Evolutionary conservation across 2,797 vertebrate genomes (phyloP), one percentile per base, ranked within the genome.

Genomic region (Bradypodion pumilum): DNA sequence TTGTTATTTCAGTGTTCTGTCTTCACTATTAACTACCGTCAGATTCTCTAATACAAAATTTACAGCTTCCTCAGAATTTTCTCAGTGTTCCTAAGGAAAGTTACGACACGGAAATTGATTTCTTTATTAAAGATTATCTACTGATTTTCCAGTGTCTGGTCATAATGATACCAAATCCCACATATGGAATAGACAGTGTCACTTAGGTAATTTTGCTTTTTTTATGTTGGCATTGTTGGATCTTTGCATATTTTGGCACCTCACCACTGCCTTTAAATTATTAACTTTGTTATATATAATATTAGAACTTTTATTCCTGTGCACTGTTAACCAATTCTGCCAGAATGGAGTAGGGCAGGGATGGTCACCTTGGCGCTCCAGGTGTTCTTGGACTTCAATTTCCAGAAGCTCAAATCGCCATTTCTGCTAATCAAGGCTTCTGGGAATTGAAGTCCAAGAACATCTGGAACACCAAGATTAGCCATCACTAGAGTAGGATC

Each of bases 1-100:
- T 44, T 76, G 56, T 46, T 76, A 21, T 8, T 75, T 82, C 27
- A 21, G 15, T 49, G 42, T 1, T 29, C 29, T 66, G 8, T 70
- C 15, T 76, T 75, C 15, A 25, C 7, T 25, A 76, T 7, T 40
- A 56, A 7, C 10, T 66, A 23, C 56, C 25, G 56, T 70, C 69
- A 56, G 6, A 52, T 74, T 74, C 32, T 49, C 74, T 78, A 37
- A 46, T 84, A 78, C 44, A 85, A 59, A 65, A 1, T 49, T 60
- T 79, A 60, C 32, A 46, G 56, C n/a, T 82, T 74, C 62, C 78
- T 63, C 74, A 16, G 83, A 86, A 27, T 40, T 13, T 44, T 78
- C 29, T 60, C 27, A n/a, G 37, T n/a, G 4, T 65, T 32, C 29
- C n/a, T 49, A 29, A 4, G 25, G 13, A 32, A 23, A 42, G 62